Conservation (phyloP, 2,888 invertebrate genomes). For the Acrobasis repandana region DNA sequence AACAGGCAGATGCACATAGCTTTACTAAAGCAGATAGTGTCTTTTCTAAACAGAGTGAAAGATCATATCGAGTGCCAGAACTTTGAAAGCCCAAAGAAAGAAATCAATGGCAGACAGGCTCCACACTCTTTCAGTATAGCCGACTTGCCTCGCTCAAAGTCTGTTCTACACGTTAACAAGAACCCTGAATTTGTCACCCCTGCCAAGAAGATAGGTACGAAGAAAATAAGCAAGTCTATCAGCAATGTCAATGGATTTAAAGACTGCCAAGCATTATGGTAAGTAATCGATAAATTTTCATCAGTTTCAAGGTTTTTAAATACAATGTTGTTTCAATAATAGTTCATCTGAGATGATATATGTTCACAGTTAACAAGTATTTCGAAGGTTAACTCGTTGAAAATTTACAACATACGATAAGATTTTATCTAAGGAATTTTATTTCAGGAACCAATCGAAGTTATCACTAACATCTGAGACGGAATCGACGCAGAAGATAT, state of each 20-base stretch:
- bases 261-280: constrained; percentile 62
- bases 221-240: constrained; percentile 75
- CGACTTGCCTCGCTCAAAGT: constrained; percentile 69
- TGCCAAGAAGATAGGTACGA: constrained; percentile 61
- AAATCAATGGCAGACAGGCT: constrained; percentile 39
- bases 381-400: constrained; percentile 15
- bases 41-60: constrained; percentile 86
- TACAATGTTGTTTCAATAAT: too few relatives aligned
- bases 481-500: constrained; percentile 61
- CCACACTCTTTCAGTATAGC: constrained; percentile 52
- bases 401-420: constrained; percentile 11
- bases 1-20: constrained; percentile 89
- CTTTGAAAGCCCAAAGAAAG: constrained; percentile 46
- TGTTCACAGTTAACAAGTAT: background rate
- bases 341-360: background rate
- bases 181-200: constrained; percentile 56
- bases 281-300: constrained; percentile 33
- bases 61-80: constrained; percentile 82
- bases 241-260: constrained; percentile 71
- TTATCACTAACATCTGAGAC: constrained; percentile 59
- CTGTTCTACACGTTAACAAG: constrained; percentile 70
- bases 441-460: constrained; percentile 69
- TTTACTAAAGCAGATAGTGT: constrained; percentile 87
- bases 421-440: constrained; percentile 9
- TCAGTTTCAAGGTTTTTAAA: too few relatives aligned